Percentiles rank a stretch among this genome's conserved stretches.
Evolutionary conservation across 2,113 vertebrate species (phyloP).

Genomic region (Neoarius graeffei): DNA sequence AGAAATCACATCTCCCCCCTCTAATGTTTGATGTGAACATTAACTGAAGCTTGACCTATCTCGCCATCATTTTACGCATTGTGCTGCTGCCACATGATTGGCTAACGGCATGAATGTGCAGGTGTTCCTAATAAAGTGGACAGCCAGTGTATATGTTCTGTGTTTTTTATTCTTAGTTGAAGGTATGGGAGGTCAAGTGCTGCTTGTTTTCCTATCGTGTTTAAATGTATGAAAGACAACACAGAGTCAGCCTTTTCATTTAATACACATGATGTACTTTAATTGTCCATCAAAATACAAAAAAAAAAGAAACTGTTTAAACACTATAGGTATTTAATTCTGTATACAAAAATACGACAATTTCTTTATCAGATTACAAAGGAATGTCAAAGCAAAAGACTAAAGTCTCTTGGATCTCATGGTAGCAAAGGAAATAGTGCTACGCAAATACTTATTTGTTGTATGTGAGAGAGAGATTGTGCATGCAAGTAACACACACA

Average conservation of each 20-base stretch:
- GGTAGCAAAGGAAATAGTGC: background rate
- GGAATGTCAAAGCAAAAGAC: background rate
- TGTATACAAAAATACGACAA: conserved; percentile 40
- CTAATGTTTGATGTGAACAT: background rate
- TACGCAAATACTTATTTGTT: background rate
- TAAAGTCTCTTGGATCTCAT: conserved; percentile 21
- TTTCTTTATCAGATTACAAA: conserved; percentile 3
- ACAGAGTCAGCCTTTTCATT: conserved; percentile 7
- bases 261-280: conserved; percentile 52
- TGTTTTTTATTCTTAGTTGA: conserved; percentile 8
- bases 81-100: too few species aligned
- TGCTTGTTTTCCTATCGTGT: background rate
- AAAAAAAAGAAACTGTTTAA: conserved; percentile 50
- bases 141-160: background rate
- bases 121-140: too few species aligned
- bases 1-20: too few species aligned
- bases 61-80: too few species aligned
- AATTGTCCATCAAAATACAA: conserved; percentile 49
- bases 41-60: background rate
- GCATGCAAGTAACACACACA: conserved; percentile 25
- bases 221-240: conserved; percentile 2
- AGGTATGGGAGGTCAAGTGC: background rate
- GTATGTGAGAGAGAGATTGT: background rate
- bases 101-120: too few species aligned
- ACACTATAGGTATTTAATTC: conserved; percentile 42